These are phyloP conservation scores for Condylostylus longicornis DNA, from an alignment of 1,140 invertebrate species.

Conservation along the genomic window DNA sequence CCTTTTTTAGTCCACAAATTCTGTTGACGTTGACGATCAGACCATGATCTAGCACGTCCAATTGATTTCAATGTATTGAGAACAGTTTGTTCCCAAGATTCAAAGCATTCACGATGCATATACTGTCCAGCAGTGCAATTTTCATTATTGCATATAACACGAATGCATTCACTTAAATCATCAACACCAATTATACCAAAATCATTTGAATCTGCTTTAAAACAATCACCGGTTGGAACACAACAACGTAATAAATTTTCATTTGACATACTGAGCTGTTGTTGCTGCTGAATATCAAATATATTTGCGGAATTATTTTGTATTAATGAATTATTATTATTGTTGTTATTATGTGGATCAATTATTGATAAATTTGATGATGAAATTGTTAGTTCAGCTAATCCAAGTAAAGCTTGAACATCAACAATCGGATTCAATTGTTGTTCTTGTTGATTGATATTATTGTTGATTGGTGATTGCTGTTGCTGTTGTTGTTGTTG, in stretches of 20 bases:
- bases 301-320: constrained; percentile 13
- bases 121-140: constrained; percentile 69
- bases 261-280: too few relatives aligned
- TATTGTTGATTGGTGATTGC: constrained; percentile 20
- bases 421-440: not conserved
- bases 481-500: constrained; percentile 1
- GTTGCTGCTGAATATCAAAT: constrained; percentile 11
- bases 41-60: constrained; percentile 82
- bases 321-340: too few relatives aligned
- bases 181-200: constrained; percentile 48
- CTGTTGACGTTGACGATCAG: constrained; percentile 80
- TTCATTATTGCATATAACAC: constrained; percentile 91
- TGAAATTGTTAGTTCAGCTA: not conserved
- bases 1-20: constrained; percentile 96
- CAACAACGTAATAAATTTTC: constrained; percentile 46
- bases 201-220: constrained; percentile 41
- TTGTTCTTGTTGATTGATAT: constrained; percentile 6
- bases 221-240: constrained; percentile 62
- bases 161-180: constrained; percentile 63
- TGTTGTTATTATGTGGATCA: constrained; percentile 8
- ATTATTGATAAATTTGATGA: constrained; percentile 5
- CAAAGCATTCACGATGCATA: constrained; percentile 94
- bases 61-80: constrained; percentile 76
- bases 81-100: constrained; percentile 78
- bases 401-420: constrained; percentile 1